phyloP scores from a whole-genome alignment of 2,113 vertebrate species.

The Ptilonorhynchus violaceus region DNA sequence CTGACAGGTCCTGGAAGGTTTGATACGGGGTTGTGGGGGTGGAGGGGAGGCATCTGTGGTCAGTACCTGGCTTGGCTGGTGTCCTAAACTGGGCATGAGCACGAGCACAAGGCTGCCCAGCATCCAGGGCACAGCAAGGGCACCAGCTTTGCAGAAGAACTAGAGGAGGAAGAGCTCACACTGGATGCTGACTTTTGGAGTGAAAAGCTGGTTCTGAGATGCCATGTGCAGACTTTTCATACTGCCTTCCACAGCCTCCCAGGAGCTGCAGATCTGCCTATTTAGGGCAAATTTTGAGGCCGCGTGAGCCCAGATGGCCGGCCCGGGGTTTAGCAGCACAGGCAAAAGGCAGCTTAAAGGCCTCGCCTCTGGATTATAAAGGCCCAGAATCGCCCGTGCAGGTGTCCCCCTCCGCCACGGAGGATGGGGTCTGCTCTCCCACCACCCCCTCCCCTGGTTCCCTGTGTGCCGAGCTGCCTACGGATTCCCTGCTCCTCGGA shows the following conservation, averaged over 20 bases:
- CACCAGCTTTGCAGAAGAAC: neutral
- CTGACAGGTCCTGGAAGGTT: neutral
- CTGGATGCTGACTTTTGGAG: neutral
- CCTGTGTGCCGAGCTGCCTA: neutral
- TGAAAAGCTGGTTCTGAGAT: neutral
- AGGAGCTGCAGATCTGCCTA: neutral
- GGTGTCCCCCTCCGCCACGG: neutral
- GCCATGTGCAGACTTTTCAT: neutral
- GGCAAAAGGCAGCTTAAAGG: neutral
- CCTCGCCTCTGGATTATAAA: neutral
- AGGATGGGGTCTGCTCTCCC: neutral
- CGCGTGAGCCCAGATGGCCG: neutral
- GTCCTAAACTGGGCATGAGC: accelerated
- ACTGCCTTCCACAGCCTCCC: neutral
- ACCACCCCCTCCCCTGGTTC: neutral
- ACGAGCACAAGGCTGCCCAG: accelerated
- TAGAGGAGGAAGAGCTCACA: neutral
- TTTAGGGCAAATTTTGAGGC: neutral
- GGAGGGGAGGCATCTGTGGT: neutral
- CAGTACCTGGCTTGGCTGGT: neutral
- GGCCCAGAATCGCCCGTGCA: neutral
- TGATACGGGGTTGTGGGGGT: accelerated
- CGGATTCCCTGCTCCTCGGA: neutral
- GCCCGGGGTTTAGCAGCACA: neutral
- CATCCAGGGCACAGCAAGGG: neutral